A percentile compares a stretch with the other conserved stretches of the same genome.
Conservation (phyloP, 2,113 vertebrate genomes). For the Cyprinodon tularosa region DNA sequence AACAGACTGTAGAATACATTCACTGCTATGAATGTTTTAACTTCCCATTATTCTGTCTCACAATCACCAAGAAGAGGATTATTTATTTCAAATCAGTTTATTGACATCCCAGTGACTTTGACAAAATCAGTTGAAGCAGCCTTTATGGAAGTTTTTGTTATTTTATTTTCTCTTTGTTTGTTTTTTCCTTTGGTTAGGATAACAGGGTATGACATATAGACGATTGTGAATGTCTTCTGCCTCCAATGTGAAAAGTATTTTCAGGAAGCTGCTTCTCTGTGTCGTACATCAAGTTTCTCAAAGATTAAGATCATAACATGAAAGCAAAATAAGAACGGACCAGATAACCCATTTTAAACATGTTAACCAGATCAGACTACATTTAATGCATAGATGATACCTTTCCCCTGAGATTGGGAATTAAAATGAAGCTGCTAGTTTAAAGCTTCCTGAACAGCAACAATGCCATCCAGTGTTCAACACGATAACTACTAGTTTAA, state of each 20-base stretch:
- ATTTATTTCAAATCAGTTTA: background rate
- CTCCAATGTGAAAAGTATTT: background rate
- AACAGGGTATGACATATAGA: background rate
- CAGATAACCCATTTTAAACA: conserved; percentile 11
- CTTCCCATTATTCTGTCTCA: background rate
- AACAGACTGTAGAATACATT: background rate
- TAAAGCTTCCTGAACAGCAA: conserved; percentile 67
- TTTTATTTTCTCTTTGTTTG: background rate
- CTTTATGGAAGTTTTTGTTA: background rate
- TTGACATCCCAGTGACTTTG: background rate
- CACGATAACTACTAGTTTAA: conserved; percentile 52
- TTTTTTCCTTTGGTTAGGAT: conserved; percentile 4
- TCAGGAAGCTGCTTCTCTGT: conserved; percentile 3
- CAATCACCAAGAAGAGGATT: background rate
- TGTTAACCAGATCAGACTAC: conserved; percentile 14
- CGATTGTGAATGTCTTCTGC: conserved; percentile 6
- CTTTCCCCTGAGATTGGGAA: background rate
- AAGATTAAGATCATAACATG: conserved; percentile 29
- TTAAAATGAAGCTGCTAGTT: conserved; percentile 45
- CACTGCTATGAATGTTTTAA: background rate
- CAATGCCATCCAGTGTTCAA: conserved; percentile 78
- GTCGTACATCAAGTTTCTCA: conserved; percentile 4
- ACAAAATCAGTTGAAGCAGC: background rate
- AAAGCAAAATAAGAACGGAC: conserved; percentile 25
- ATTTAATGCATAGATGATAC: conserved; percentile 1